Base-by-base conservation (phyloP, 2,113 vertebrate genomes). In the Cromileptes altivelis region DNA sequence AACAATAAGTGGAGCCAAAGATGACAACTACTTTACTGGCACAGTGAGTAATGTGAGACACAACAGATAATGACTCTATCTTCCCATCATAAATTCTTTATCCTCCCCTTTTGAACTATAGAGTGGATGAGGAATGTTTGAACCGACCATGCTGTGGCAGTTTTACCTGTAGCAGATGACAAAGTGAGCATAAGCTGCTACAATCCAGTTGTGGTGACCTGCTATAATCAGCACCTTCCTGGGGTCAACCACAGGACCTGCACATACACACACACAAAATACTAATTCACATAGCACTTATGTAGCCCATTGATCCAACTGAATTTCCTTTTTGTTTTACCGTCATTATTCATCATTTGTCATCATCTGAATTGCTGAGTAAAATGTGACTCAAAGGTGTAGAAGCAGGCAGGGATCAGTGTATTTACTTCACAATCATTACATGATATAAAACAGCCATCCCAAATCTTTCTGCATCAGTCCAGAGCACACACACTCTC, bases 181-280 rank as follows among this genome's bases (percentile, higher is more conserved):
- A 85, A 97, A 99, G 91, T 99, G 98, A 5, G 98, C 98, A 78
- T 99, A 99, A 0, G 98, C 98, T 81, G 97, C 97, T 63, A 99
- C 98, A 78, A 99, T 99, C 98, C 98, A 99, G 84, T 99, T 99
- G 93, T 99, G 98, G 88, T 99, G 98, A 73, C 98, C 98, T 33
- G 98, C 96, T 45, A 99, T 96, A 71, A 99, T 99, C 1, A 99
- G 88, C 87, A 99, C 98, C 88, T 99, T 99, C 60, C 98, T 96
- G 19, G 98, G 98, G 82, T 99, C 98, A 88, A 99, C 97, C 53
- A 96, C 95, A 81, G 97, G 95, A 56, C 97, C 98, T 98, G 83
- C 58, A 77, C 4, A 30, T 30, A 30, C 33, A 37, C 56, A 15
- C 25, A 60, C 3, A 75, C 33, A 55, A 52, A 65, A 84, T 33